A percentile compares a stretch with the other conserved stretches of the same genome.
These are phyloP conservation scores for Cephus spinipes DNA, from an alignment of 2,888 invertebrate genomes.

Conservation along the genomic window DNA sequence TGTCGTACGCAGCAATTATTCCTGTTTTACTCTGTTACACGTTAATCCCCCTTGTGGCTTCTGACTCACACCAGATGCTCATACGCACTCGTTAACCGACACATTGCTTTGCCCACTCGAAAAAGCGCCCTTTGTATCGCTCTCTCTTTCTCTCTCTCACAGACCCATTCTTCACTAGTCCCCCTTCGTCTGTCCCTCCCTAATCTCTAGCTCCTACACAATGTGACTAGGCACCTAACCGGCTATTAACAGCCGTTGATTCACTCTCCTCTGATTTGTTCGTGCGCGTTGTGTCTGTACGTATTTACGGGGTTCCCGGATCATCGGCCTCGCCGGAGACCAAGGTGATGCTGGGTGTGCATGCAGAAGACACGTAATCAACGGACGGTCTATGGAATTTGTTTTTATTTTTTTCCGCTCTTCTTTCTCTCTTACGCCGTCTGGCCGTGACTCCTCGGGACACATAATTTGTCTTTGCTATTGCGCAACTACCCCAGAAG, in stretches of 20 bases:
- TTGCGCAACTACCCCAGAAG: not conserved
- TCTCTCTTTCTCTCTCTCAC: no score
- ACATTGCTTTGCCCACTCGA: not conserved
- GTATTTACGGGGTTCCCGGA: not conserved
- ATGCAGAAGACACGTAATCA: not conserved
- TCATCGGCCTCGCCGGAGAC: not conserved
- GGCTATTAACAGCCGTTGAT: not conserved
- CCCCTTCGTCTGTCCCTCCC: not conserved
- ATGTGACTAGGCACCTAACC: not conserved
- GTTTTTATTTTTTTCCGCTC: not conserved
- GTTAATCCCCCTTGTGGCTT: conserved; percentile 8
- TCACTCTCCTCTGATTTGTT: not conserved
- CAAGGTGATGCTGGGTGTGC: not conserved
- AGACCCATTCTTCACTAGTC: not conserved
- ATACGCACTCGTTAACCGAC: conserved; percentile 12
- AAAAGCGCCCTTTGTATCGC: not conserved
- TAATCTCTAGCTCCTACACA: not conserved
- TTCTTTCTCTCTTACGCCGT: not conserved
- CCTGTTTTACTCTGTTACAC: not conserved
- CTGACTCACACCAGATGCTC: conserved; percentile 51
- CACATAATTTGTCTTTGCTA: no score
- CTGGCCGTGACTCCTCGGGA: no score
- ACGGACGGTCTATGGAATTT: not conserved
- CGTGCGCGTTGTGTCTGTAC: not conserved
- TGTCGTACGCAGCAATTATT: not conserved